These are phyloP conservation scores for Centruroides vittatus DNA, from an alignment of 1,140 invertebrate genomes.

Conservation along the genomic window DNA sequence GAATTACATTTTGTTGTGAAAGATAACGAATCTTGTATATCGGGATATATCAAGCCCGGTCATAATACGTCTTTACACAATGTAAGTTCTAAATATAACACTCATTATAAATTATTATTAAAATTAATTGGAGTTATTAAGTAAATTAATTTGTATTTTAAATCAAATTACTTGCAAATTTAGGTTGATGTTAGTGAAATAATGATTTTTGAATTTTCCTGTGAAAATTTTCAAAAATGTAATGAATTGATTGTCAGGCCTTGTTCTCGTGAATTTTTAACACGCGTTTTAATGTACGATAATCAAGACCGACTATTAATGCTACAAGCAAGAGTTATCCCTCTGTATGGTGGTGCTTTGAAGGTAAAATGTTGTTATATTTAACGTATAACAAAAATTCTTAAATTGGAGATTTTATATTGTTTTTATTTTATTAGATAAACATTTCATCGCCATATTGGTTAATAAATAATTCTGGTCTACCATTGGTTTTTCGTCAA, in stretches of 20 bases:
- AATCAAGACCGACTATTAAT: conserved; percentile 51
- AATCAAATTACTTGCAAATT: conserved; percentile 15
- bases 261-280: conserved; percentile 33
- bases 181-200: conserved; percentile 52
- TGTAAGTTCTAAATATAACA: conserved; percentile 19
- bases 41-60: conserved; percentile 46
- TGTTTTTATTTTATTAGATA: conserved; percentile 37
- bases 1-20: conserved; percentile 48
- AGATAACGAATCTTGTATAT: conserved; percentile 14
- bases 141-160: not conserved
- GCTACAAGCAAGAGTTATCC: conserved; percentile 45
- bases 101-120: no score
- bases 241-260: conserved; percentile 39
- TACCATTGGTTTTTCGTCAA: conserved; percentile 87
- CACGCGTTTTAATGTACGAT: conserved; percentile 50
- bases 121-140: not conserved
- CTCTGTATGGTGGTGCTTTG: conserved; percentile 37
- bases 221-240: conserved; percentile 67
- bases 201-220: conserved; percentile 51
- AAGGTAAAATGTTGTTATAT: conserved; percentile 22
- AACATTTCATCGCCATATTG: conserved; percentile 75
- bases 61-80: conserved; percentile 30
- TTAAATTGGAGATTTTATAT: not conserved
- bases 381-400: not conserved
- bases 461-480: conserved; percentile 88